phyloP scores from a whole-genome alignment of 2,888 invertebrate genomes.

The Campopleginae sp. region DNA sequence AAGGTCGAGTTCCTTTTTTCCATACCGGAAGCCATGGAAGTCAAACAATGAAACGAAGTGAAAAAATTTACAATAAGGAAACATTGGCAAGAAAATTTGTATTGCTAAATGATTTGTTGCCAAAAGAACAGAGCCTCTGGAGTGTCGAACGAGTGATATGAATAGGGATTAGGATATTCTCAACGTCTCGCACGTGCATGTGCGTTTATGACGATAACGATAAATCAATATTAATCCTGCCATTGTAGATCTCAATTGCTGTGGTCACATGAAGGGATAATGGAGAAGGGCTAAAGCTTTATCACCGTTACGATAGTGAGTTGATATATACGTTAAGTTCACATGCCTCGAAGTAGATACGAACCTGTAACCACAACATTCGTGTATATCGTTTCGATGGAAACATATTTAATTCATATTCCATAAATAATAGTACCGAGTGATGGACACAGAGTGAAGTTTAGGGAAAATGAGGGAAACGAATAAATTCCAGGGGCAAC shows the following conservation, averaged over 20 bases:
- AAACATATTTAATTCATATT: slow-evolving; percentile 1
- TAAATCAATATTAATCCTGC: slow-evolving; percentile 40
- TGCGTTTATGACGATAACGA: slow-evolving; percentile 33
- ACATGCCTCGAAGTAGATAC: background rate
- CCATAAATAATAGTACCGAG: background rate
- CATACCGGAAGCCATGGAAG: background rate
- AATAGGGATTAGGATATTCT: slow-evolving; percentile 25
- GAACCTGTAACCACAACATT: background rate
- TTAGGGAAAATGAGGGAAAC: background rate
- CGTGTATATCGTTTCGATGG: background rate
- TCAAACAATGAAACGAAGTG: background rate
- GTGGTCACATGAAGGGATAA: slow-evolving; percentile 17
- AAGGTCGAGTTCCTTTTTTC: background rate
- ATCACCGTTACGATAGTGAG: slow-evolving; percentile 17
- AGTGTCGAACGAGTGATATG: slow-evolving; percentile 5
- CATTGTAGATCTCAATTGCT: slow-evolving; percentile 36
- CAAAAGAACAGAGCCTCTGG: background rate
- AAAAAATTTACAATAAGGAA: background rate
- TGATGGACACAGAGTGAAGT: background rate
- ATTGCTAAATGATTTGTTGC: background rate
- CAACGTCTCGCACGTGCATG: slow-evolving; percentile 8
- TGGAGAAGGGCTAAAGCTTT: slow-evolving; percentile 7
- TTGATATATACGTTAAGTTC: slow-evolving; percentile 12
- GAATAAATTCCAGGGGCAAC: background rate
- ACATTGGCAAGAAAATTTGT: background rate